phyloP scores from a whole-genome alignment of 2,888 invertebrate genomes.

The Cheilosia urbana region DNA sequence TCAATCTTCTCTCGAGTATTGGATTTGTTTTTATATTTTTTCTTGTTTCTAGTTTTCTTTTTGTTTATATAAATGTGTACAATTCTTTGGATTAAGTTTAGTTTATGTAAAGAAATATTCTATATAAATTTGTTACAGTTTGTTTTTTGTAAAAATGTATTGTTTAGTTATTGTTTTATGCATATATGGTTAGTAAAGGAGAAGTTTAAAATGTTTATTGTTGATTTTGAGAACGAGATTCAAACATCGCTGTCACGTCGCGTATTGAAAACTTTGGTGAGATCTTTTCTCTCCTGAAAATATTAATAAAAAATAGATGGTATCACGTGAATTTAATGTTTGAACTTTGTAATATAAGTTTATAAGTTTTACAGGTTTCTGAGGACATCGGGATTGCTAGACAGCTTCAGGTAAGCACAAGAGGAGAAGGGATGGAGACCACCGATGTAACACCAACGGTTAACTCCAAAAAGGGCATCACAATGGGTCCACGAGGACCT shows the following conservation, averaged over 20 bases:
- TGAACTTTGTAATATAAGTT: too few relatives aligned
- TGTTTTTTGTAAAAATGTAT: constrained; percentile 62
- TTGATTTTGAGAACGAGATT: constrained; percentile 87
- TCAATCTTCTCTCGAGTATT: constrained; percentile 54
- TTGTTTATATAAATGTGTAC: constrained; percentile 72
- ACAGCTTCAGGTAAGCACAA: too few relatives aligned
- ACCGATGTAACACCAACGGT: too few relatives aligned
- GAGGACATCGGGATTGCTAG: too few relatives aligned
- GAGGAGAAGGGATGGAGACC: too few relatives aligned
- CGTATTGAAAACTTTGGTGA: constrained; percentile 90
- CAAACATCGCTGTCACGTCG: constrained; percentile 93
- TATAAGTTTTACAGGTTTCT: too few relatives aligned
- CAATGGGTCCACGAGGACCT: too few relatives aligned
- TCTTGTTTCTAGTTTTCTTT: constrained; percentile 12
- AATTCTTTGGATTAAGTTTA: constrained; percentile 72
- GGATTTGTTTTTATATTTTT: constrained; percentile 35
- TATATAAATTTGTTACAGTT: constrained; percentile 59
- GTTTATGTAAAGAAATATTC: constrained; percentile 57
- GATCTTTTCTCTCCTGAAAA: constrained; percentile 87
- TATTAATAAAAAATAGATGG: constrained; percentile 58
- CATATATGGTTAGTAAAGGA: constrained; percentile 6
- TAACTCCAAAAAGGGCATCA: too few relatives aligned
- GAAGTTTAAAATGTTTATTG: constrained; percentile 75
- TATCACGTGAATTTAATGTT: too few relatives aligned
- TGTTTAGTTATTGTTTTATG: constrained; percentile 42